Conservation (phyloP, 2,888 invertebrate genomes). For the Cremastinae sp. region DNA sequence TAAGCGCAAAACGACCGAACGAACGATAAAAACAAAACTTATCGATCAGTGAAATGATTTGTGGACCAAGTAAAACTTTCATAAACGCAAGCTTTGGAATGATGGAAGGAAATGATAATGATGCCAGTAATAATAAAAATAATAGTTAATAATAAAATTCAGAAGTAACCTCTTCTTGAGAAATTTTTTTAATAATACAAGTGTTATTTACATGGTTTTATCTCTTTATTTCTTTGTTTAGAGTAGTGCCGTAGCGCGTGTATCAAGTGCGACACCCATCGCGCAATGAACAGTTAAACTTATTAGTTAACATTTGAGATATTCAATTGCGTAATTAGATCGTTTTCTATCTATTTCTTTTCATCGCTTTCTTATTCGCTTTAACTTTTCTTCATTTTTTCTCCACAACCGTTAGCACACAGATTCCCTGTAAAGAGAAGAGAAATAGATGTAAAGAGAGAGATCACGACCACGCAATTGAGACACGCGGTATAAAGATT, state of each 20-base stretch:
- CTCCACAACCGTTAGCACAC: conserved; percentile 46
- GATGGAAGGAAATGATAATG: conserved; percentile 49
- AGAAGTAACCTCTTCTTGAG: conserved; percentile 58
- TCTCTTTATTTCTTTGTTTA: conserved; percentile 25
- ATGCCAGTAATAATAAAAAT: conserved; percentile 35
- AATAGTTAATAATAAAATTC: conserved; percentile 42
- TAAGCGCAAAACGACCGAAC: conserved; percentile 24
- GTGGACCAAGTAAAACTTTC: conserved; percentile 32
- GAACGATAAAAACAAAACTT: conserved; percentile 27
- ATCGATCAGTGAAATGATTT: conserved; percentile 22
- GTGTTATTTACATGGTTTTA: conserved; percentile 58
- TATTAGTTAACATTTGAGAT: conserved; percentile 27
- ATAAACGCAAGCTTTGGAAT: conserved; percentile 54
- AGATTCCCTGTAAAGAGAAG: conserved; percentile 31
- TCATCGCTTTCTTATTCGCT: background rate
- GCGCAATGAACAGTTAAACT: conserved; percentile 44
- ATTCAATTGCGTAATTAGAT: conserved; percentile 42
- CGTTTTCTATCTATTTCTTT: conserved; percentile 17
- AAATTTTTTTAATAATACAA: conserved; percentile 44
- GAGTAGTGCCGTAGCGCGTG: conserved; percentile 49
- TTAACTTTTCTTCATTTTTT: conserved; percentile 2
- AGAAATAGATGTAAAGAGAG: conserved; percentile 38
- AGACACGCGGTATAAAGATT: conserved; percentile 64
- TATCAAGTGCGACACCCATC: conserved; percentile 57
- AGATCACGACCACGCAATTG: conserved; percentile 53